Evolutionary conservation across 2,888 invertebrate genomes (phyloP).

Genomic region (Pyrrhosoma nymphula): DNA sequence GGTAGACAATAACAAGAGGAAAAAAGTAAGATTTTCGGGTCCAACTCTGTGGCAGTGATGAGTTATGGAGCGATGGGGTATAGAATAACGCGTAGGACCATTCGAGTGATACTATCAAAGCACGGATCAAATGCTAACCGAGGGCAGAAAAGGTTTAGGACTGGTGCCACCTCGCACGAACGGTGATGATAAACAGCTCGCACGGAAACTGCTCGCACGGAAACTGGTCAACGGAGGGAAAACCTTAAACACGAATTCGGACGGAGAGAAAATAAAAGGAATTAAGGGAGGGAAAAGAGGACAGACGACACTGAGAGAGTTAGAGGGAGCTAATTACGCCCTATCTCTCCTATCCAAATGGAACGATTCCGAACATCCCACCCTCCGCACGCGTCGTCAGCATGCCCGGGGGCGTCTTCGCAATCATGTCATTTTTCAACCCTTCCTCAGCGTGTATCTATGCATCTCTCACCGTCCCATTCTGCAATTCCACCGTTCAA

Average conservation of each 20-base stretch:
- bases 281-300: neutral
- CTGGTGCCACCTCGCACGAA: neutral
- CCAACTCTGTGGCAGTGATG: too few species aligned
- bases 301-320: neutral
- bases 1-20: too few species aligned
- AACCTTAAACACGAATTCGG: neutral
- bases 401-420: neutral
- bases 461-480: conserved; percentile 4
- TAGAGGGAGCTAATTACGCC: conserved; percentile 22
- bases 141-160: neutral
- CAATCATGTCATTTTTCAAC: conserved; percentile 48
- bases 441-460: conserved; percentile 31
- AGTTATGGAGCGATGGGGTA: too few species aligned
- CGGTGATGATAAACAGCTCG: too few species aligned
- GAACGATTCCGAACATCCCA: conserved; percentile 12
- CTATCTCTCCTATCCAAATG: neutral
- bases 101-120: too few species aligned
- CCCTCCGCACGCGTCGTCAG: too few species aligned
- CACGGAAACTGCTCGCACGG: neutral
- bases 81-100: too few species aligned
- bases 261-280: neutral
- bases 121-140: too few species aligned
- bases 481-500: neutral
- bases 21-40: too few species aligned
- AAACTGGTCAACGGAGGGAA: too few species aligned